phyloP scores from a whole-genome alignment of 23 tunicate genomes.

The Diplosoma virens region DNA sequence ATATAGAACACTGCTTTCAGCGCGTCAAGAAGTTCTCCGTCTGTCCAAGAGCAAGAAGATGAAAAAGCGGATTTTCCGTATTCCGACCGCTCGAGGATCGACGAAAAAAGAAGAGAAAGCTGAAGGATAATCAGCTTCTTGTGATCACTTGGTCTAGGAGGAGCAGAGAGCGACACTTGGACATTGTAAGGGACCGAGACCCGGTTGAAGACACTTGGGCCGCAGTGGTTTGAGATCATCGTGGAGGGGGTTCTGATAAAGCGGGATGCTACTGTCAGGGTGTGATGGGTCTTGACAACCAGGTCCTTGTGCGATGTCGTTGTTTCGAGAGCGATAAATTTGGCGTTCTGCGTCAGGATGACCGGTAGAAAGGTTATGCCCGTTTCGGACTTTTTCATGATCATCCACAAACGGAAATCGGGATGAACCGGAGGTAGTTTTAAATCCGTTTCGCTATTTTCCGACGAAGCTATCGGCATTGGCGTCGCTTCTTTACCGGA shows the following conservation, averaged over 20 bases:
- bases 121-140: constrained; percentile 10
- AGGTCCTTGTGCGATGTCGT: constrained; percentile 41
- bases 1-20: not conserved
- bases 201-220: not conserved
- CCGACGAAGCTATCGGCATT: too few relatives aligned
- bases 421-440: too few relatives aligned
- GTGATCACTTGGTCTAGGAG: not conserved
- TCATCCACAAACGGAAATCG: constrained; percentile 70
- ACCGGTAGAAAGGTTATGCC: constrained; percentile 9
- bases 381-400: constrained; percentile 8
- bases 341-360: constrained; percentile 26
- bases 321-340: constrained; percentile 39
- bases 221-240: not conserved
- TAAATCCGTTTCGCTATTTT: too few relatives aligned
- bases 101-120: constrained; percentile 39
- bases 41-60: constrained; percentile 14
- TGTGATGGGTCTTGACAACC: constrained; percentile 35
- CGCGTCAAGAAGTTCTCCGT: constrained; percentile 16
- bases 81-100: constrained; percentile 14
- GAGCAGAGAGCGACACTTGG: not conserved
- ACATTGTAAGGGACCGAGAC: constrained; percentile 36
- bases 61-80: constrained; percentile 38
- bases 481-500: too few relatives aligned
- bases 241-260: not conserved
- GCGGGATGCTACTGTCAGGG: not conserved